Conservation (phyloP, 2,797 vertebrate genomes). For the Heterohyrax brucei region DNA sequence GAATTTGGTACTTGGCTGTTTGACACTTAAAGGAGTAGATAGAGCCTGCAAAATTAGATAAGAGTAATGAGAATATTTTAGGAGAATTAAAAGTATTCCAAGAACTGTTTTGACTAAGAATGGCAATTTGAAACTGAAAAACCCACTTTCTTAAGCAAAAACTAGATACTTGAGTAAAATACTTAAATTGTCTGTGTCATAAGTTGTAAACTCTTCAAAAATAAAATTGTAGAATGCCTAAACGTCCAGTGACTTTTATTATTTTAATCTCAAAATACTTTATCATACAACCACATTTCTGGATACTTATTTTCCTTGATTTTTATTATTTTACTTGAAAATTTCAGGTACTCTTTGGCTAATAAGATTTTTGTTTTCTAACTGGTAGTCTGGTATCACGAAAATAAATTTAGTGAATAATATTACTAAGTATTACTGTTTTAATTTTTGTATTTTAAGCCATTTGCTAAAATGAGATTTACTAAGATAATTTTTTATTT, state of each 20-base stretch:
- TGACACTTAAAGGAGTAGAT: constrained; percentile 70
- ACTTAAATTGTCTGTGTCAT: constrained; percentile 79
- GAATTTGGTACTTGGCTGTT: constrained; percentile 73
- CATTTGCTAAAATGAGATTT: constrained; percentile 47
- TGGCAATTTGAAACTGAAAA: constrained; percentile 89
- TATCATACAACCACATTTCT: constrained; percentile 55
- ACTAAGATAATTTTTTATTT: constrained; percentile 61
- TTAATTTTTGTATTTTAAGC: constrained; percentile 63
- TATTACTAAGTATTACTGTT: constrained; percentile 31
- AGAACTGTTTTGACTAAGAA: constrained; percentile 83
- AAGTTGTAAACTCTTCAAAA: constrained; percentile 65
- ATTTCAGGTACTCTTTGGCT: constrained; percentile 50
- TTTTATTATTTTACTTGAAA: constrained; percentile 63
- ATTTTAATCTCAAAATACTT: constrained; percentile 63
- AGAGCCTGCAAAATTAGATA: constrained; percentile 70
- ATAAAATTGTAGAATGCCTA: constrained; percentile 69
- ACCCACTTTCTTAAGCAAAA: constrained; percentile 86
- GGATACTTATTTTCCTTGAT: constrained; percentile 61
- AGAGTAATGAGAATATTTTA: constrained; percentile 72
- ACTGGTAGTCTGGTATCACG: constrained; percentile 54
- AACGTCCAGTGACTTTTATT: constrained; percentile 55
- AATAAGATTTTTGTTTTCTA: constrained; percentile 68
- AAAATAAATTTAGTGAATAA: constrained; percentile 62
- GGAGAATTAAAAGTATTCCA: constrained; percentile 75
- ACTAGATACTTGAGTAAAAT: constrained; percentile 84